phyloP scores from a whole-genome alignment of 2,113 vertebrate species.

The Promerops cafer region DNA sequence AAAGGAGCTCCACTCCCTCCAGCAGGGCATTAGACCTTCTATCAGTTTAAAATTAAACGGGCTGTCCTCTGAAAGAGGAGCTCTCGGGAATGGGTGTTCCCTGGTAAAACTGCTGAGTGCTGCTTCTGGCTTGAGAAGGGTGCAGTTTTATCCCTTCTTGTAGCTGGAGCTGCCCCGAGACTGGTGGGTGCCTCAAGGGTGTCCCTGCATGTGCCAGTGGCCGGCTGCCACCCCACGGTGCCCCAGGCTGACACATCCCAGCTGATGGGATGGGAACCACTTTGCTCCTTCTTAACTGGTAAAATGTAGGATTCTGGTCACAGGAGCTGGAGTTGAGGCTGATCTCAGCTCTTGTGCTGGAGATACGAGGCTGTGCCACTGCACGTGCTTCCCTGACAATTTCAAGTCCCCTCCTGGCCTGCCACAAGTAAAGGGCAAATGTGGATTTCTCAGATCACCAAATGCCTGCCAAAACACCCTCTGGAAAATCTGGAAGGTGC shows the following conservation, averaged over 20 bases:
- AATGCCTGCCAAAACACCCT: not conserved
- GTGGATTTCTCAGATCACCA: not conserved
- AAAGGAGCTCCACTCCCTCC: not conserved
- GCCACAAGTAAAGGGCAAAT: not conserved
- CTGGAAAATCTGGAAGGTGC: not conserved
- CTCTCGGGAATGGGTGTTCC: not conserved
- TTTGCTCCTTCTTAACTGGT: not conserved
- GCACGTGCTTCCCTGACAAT: not conserved
- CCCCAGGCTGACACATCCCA: not conserved
- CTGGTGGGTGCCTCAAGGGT: not conserved
- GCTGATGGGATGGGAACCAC: not conserved
- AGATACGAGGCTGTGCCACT: fast-evolving
- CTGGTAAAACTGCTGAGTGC: fast-evolving
- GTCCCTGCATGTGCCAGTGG: not conserved
- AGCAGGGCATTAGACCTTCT: not conserved
- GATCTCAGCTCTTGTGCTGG: too few relatives aligned
- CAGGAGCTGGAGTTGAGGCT: not conserved
- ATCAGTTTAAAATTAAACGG: not conserved
- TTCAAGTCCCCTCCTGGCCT: not conserved
- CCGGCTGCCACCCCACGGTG: not conserved
- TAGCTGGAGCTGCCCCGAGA: not conserved
- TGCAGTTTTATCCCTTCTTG: not conserved
- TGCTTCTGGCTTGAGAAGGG: not conserved
- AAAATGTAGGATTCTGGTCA: fast-evolving
- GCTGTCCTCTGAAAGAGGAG: not conserved